Conservation (phyloP, 2,888 invertebrate genomes). For the Lamproptera curius region DNA sequence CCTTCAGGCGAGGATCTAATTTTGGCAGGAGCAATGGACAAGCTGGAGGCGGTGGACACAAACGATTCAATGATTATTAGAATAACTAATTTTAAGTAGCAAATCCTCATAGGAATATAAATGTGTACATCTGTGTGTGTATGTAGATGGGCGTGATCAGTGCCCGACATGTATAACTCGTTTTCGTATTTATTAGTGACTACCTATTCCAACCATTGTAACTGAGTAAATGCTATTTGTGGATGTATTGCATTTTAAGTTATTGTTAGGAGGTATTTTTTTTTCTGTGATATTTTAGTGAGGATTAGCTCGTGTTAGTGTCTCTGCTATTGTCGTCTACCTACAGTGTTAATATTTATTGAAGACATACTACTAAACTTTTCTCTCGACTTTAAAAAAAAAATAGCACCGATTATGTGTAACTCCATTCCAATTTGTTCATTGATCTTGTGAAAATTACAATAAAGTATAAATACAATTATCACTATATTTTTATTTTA, state of each 20-base stretch:
- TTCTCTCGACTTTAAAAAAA: background rate
- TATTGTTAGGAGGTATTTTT: constrained; percentile 41
- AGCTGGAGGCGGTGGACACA: constrained; percentile 55
- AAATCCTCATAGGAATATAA: constrained; percentile 63
- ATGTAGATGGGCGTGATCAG: constrained; percentile 23
- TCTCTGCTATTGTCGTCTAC: constrained; percentile 12
- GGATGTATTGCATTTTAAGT: constrained; percentile 27
- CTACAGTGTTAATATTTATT: constrained; percentile 13
- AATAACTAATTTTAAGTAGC: constrained; percentile 40
- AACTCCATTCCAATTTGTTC: constrained; percentile 23
- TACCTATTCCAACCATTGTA: constrained; percentile 3
- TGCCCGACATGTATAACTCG: background rate
- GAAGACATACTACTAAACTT: background rate
- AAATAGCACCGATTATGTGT: constrained; percentile 9
- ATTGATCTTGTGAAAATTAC: constrained; percentile 19
- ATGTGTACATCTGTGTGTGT: constrained; percentile 38
- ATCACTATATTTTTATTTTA: no score
- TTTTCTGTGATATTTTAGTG: constrained; percentile 72
- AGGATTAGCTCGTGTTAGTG: constrained; percentile 47
- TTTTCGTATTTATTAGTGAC: constrained; percentile 9
- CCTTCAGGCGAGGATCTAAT: constrained; percentile 68
- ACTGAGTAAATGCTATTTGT: constrained; percentile 27
- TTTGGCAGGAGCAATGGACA: constrained; percentile 62
- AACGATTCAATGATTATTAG: constrained; percentile 68
- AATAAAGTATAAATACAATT: constrained; percentile 18